Base-by-base conservation (phyloP, 1,140 invertebrate genomes). In the Psix sp. region DNA sequence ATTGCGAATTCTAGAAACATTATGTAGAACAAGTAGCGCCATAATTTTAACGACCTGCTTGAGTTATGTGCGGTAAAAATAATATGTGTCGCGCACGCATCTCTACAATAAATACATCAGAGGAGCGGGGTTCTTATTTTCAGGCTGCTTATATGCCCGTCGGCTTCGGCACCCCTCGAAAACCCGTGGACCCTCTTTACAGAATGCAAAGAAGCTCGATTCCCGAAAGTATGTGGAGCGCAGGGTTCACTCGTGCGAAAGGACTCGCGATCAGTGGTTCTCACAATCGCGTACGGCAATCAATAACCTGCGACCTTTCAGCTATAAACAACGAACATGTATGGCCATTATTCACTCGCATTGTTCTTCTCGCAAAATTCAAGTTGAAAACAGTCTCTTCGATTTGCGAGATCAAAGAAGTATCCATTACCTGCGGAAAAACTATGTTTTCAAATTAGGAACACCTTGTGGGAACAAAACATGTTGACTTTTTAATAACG, bases 11-110 rank as follows among this genome's bases (percentile, higher is more conserved):
- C 57, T 74, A 57, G 45, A 42, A 70, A 57, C 77, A 75, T 77
- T 77, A 78, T 81, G 81, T 81, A 84, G 81, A 83, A 83, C 82
- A 83, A 82, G 84, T 82, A 85, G 82, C 83, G 84, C 79, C 82
- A 85, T 85, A 83, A 85, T 84, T 86, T 84, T 80, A 83, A 84
- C 82, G 82, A 84, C 79, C 83, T 77, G 73, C 72, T 82, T 85
- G 82, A 86, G 84, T 86, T 84, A 86, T 86, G 80, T 80, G 79
- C 79, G 82, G 81, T 83, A 81, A 82, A 83, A 85, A 84, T 83
- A 86, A 85, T 84, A 83, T 83, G 81, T 84, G 77, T 60, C 74
- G 57, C 75, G 81, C 78, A 86, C 80, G 80, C 80, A 83, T 80
- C 78, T 81, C 80, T 63, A 80, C 80, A 82, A 86, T 86, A 85